phyloP scores from a whole-genome alignment of 2,888 invertebrate species.

The Campoplex capitator region DNA sequence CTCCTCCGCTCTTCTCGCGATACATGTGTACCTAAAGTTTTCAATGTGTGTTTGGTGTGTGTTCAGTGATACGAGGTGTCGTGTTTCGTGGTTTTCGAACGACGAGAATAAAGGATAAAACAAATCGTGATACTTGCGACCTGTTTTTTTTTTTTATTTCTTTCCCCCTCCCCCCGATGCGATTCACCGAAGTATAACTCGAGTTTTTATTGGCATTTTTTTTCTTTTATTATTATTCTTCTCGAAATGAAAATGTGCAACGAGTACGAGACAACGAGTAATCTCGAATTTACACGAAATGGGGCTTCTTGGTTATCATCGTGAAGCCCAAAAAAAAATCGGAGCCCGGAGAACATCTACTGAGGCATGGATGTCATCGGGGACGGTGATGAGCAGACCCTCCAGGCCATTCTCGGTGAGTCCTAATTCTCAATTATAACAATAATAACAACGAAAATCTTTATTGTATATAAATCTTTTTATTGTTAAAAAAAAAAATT shows the following conservation, averaged over 20 bases:
- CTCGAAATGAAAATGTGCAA: conserved; percentile 55
- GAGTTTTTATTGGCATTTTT: too few species aligned
- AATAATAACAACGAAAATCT: background rate
- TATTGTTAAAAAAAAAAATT: background rate
- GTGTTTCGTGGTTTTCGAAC: conserved; percentile 32
- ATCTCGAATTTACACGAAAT: conserved; percentile 77
- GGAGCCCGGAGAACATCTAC: conserved; percentile 77
- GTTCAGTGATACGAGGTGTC: conserved; percentile 25
- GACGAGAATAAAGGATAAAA: conserved; percentile 20
- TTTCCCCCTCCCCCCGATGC: background rate
- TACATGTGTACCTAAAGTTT: conserved; percentile 14
- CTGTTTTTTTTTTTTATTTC: background rate
- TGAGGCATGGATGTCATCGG: conserved; percentile 84
- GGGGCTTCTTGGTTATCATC: conserved; percentile 75
- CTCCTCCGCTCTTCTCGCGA: background rate
- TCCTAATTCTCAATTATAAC: conserved; percentile 30
- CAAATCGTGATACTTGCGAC: background rate
- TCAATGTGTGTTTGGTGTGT: conserved; percentile 11
- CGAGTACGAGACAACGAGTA: conserved; percentile 50
- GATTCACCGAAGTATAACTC: background rate
- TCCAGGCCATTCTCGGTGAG: conserved; percentile 85
- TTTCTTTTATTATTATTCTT: background rate
- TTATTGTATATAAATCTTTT: too few species aligned
- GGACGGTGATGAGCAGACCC: conserved; percentile 84
- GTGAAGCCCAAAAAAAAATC: conserved; percentile 79